A percentile compares a stretch with the other conserved stretches of the same genome.
Evolutionary conservation across 2,888 invertebrate species (phyloP).

Genomic region (Orthonevra nobilis): DNA sequence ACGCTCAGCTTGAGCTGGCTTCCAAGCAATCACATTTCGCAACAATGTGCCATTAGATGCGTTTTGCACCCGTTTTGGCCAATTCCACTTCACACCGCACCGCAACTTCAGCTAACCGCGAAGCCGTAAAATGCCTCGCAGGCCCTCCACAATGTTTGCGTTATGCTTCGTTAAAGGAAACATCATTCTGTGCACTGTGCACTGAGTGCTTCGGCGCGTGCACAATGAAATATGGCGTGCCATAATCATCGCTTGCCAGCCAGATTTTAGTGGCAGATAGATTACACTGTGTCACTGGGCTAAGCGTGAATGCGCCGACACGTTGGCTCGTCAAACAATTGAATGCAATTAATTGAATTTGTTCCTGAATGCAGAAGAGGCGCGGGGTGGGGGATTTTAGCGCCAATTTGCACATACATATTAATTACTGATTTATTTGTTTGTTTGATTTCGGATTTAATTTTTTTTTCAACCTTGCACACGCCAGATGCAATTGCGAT

Average conservation of each 20-base stretch:
- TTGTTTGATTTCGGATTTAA: conserved; percentile 1
- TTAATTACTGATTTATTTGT: conserved; percentile 11
- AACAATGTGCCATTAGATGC: conserved; percentile 24
- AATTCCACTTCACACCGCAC: conserved; percentile 15
- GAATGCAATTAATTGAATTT: conserved; percentile 34
- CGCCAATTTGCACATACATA: conserved; percentile 28
- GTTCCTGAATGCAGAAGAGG: not conserved
- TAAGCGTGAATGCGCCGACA: conserved; percentile 27
- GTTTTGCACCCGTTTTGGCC: conserved; percentile 22
- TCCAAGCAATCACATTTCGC: conserved; percentile 17
- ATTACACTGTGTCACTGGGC: conserved; percentile 28
- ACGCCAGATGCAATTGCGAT: not conserved
- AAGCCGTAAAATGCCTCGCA: conserved; percentile 6
- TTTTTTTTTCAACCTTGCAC: conserved; percentile 11
- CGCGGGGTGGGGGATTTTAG: conserved; percentile 12
- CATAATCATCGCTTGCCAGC: conserved; percentile 54
- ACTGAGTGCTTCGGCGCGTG: conserved; percentile 20
- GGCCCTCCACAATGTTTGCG: conserved; percentile 4
- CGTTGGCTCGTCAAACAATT: conserved; percentile 26
- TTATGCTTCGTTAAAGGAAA: conserved; percentile 58
- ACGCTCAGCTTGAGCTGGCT: no score
- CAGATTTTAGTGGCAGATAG: conserved; percentile 13
- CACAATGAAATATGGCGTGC: conserved; percentile 29
- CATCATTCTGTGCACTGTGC: conserved; percentile 45
- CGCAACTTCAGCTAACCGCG: not conserved